Conservation (phyloP, 2,888 invertebrate genomes). For the Catocala fraxini region DNA sequence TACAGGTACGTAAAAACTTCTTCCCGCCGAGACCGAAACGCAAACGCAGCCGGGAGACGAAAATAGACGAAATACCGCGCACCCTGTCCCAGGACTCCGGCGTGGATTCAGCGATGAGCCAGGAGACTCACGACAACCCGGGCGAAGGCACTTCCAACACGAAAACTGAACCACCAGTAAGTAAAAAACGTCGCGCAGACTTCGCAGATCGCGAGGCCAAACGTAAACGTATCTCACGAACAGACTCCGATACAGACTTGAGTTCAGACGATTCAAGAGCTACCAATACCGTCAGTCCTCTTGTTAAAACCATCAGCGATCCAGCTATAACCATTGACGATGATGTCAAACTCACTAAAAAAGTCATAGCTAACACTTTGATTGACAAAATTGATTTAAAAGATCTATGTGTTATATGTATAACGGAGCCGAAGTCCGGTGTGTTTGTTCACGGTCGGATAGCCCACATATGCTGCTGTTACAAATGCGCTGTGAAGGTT, state of each 20-base stretch:
- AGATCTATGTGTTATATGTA: slow-evolving; percentile 89
- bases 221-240: slow-evolving; percentile 52
- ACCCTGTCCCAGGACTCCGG: slow-evolving; percentile 73
- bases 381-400: slow-evolving; percentile 64
- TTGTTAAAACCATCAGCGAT: slow-evolving; percentile 79
- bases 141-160: slow-evolving; percentile 36
- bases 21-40: slow-evolving; percentile 90
- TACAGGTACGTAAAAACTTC: slow-evolving; percentile 89
- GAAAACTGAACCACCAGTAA: slow-evolving; percentile 7
- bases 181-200: slow-evolving; percentile 62
- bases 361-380: slow-evolving; percentile 58
- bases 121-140: slow-evolving; percentile 51
- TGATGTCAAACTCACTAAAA: slow-evolving; percentile 55
- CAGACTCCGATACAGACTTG: slow-evolving; percentile 56
- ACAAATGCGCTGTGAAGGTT: slow-evolving; percentile 90
- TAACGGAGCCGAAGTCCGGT: slow-evolving; percentile 89
- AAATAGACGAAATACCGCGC: slow-evolving; percentile 50
- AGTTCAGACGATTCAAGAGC: slow-evolving; percentile 43
- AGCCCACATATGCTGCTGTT: slow-evolving; percentile 91
- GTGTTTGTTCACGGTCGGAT: slow-evolving; percentile 90
- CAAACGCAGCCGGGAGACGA: slow-evolving; percentile 62
- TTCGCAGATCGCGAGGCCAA: slow-evolving; percentile 65
- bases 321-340: slow-evolving; percentile 71
- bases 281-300: slow-evolving; percentile 54
- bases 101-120: slow-evolving; percentile 66